These are phyloP conservation scores for Lophura nycthemera DNA, from an alignment of 2,113 vertebrate genomes.

Conservation along the genomic window DNA sequence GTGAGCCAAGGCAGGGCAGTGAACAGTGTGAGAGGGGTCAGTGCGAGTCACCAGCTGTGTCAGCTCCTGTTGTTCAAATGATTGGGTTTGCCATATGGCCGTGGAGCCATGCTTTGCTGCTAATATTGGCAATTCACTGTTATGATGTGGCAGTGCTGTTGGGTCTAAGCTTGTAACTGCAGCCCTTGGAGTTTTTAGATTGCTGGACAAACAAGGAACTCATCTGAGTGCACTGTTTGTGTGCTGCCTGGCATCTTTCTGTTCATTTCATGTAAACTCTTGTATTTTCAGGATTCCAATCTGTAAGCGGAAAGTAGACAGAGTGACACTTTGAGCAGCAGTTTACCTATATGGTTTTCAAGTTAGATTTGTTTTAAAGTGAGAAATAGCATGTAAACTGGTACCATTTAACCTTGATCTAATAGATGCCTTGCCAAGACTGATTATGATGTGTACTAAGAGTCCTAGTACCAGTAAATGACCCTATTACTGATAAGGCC, in stretches of 20 bases:
- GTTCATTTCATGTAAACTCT: not conserved
- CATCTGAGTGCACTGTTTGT: not conserved
- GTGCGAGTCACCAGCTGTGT: not conserved
- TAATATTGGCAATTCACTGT: not conserved
- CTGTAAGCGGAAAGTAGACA: no score
- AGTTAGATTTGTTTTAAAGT: no score
- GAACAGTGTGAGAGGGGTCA: not conserved
- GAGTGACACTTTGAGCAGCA: no score
- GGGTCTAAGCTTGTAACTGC: not conserved
- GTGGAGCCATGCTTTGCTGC: not conserved
- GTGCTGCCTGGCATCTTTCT: not conserved
- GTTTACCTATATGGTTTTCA: no score
- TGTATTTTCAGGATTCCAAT: not conserved
- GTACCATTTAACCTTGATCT: no score
- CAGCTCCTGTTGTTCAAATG: not conserved
- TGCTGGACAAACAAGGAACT: not conserved
- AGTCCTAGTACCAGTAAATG: no score
- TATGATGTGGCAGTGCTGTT: not conserved
- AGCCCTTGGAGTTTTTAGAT: not conserved
- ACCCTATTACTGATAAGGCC: no score
- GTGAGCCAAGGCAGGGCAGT: not conserved
- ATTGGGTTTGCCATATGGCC: not conserved
- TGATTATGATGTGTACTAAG: no score
- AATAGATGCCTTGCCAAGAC: no score
- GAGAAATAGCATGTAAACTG: no score